phyloP scores from a whole-genome alignment of 2,113 vertebrate genomes.

The Castor canadensis region DNA sequence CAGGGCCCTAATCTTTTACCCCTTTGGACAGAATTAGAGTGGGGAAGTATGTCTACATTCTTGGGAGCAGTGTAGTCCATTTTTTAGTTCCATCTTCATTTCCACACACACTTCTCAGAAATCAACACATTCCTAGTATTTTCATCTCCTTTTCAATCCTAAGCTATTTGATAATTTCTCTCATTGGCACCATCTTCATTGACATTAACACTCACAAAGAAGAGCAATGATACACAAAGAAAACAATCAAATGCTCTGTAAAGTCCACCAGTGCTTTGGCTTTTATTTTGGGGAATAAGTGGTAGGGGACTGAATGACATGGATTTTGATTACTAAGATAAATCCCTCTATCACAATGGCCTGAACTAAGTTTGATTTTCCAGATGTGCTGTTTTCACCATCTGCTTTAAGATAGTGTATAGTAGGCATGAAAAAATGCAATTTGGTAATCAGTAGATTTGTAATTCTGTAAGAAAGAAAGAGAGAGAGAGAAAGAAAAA shows the following conservation, averaged over 20 bases:
- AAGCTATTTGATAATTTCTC: not conserved
- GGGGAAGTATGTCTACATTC: not conserved
- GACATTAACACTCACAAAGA: not conserved
- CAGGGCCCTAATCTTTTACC: not conserved
- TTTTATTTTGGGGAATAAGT: not conserved
- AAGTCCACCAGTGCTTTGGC: not conserved
- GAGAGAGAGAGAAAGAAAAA: too few relatives aligned
- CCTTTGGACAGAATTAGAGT: not conserved
- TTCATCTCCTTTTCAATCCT: not conserved
- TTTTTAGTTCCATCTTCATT: not conserved
- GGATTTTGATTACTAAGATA: not conserved
- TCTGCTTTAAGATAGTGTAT: not conserved
- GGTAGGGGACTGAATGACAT: not conserved
- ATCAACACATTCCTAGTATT: not conserved
- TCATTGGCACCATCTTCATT: not conserved
- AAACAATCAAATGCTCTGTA: not conserved
- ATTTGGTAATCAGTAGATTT: not conserved
- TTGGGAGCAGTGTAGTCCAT: not conserved
- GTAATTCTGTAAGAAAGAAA: not conserved
- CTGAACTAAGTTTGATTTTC: constrained; percentile 23
- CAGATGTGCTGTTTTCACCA: not conserved
- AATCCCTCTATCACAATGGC: not conserved
- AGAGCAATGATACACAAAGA: not conserved
- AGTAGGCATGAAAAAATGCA: not conserved
- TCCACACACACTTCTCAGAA: not conserved